Evolutionary conservation across 2,113 vertebrate species (phyloP).

Genomic region (Perca fluviatilis): DNA sequence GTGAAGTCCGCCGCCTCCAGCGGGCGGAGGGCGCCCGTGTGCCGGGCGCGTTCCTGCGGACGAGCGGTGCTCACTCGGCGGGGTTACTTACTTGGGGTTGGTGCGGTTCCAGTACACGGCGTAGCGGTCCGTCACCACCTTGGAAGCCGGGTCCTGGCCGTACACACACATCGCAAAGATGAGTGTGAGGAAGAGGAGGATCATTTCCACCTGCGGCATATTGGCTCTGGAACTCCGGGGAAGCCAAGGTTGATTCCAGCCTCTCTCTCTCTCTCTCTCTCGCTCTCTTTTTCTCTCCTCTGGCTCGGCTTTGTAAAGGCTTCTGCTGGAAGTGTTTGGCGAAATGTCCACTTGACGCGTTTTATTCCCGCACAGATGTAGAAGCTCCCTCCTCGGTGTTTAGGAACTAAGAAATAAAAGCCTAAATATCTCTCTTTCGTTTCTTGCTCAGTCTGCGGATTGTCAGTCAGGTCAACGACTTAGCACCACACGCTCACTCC

Average conservation of each 20-base stretch:
- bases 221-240: constrained; percentile 67
- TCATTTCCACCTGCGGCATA: constrained; percentile 95
- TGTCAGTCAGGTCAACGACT: constrained; percentile 16
- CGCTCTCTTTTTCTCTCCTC: not conserved
- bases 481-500: not conserved
- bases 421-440: no score
- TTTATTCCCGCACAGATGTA: constrained; percentile 3
- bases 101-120: constrained; percentile 98
- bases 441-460: not conserved
- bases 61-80: not conserved
- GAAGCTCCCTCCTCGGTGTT: not conserved
- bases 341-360: not conserved
- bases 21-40: not conserved
- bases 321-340: not conserved
- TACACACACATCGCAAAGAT: constrained; percentile 90
- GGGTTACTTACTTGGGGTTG: constrained; percentile 90
- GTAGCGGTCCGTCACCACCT: constrained; percentile 95
- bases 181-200: constrained; percentile 89
- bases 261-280: no score
- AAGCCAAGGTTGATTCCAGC: constrained; percentile 31
- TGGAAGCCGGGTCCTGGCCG: constrained; percentile 94
- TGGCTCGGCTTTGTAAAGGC: not conserved
- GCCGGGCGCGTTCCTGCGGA: not conserved
- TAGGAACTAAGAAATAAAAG: no score
- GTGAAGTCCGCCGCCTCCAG: not conserved